Evolutionary conservation across 2,888 invertebrate species (phyloP).

Genomic region (Drosophila pseudotalamancana): DNA sequence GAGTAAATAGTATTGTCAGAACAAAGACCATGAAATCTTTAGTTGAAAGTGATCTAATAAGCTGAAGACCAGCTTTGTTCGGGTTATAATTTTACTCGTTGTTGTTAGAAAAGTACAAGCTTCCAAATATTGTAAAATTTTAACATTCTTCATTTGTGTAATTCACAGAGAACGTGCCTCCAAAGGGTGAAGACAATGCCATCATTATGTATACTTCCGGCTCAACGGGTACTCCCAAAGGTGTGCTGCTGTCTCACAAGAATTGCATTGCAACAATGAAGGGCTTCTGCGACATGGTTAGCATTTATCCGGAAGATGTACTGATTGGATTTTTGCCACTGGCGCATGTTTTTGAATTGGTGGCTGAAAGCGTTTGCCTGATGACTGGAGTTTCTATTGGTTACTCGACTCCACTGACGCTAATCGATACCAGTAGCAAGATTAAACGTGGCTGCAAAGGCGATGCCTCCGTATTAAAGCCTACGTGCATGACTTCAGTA

Average conservation of each 20-base stretch:
- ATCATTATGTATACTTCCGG: slow-evolving; percentile 99
- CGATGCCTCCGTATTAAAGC: slow-evolving; percentile 95
- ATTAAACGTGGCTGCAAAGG: slow-evolving; percentile 97
- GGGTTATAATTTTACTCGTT: too few species aligned
- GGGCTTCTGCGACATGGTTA: slow-evolving; percentile 91
- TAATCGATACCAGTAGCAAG: slow-evolving; percentile 96
- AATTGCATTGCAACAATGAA: slow-evolving; percentile 92
- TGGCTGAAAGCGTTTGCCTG: slow-evolving; percentile 94
- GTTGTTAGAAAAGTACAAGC: not conserved
- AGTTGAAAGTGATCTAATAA: too few species aligned
- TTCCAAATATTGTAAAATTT: too few species aligned
- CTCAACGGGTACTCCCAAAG: slow-evolving; percentile 97
- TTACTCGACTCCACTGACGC: slow-evolving; percentile 97
- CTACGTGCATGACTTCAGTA: slow-evolving; percentile 98
- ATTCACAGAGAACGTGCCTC: slow-evolving; percentile 86
- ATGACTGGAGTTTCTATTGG: slow-evolving; percentile 96
- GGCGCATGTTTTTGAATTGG: slow-evolving; percentile 98
- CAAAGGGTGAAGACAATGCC: slow-evolving; percentile 91
- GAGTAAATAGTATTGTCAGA: too few species aligned
- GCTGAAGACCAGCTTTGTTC: too few species aligned
- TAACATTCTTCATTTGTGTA: not conserved
- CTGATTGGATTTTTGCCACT: slow-evolving; percentile 97
- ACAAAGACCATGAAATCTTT: too few species aligned
- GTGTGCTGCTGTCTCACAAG: slow-evolving; percentile 92
- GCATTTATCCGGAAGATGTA: slow-evolving; percentile 90